These are phyloP conservation scores for Epistrophe grossulariae DNA, from an alignment of 2,888 invertebrate species.

Conservation along the genomic window DNA sequence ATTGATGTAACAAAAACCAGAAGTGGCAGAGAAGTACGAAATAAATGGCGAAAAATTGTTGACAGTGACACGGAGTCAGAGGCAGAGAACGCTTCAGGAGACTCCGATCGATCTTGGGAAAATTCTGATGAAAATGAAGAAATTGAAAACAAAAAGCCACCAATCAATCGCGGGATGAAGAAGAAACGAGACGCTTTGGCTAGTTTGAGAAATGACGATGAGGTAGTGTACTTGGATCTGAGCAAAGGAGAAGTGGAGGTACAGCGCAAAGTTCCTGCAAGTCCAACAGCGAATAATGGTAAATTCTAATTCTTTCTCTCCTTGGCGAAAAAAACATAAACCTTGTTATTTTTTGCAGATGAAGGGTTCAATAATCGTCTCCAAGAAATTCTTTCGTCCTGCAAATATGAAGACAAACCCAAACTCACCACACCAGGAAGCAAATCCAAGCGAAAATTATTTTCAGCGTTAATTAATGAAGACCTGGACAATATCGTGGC, in stretches of 20 bases:
- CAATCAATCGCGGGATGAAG: conserved; percentile 8
- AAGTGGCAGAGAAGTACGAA: conserved; percentile 73
- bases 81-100: conserved; percentile 79
- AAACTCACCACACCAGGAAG: conserved; percentile 78
- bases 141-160: conserved; percentile 47
- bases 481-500: conserved; percentile 76
- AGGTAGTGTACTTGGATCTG: conserved; percentile 81
- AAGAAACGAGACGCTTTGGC: conserved; percentile 21
- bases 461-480: conserved; percentile 80
- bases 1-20: conserved; percentile 24
- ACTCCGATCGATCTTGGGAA: conserved; percentile 77
- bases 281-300: conserved; percentile 79
- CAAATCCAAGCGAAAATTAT: conserved; percentile 80
- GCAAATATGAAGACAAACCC: conserved; percentile 78
- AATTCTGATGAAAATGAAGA: conserved; percentile 48
- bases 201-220: conserved; percentile 34
- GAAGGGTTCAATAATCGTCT: conserved; percentile 77
- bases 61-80: conserved; percentile 78
- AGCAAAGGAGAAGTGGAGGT: conserved; percentile 80
- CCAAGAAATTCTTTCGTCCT: conserved; percentile 79
- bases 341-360: conserved; percentile 72
- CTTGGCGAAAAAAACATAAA: not conserved
- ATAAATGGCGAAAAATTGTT: conserved; percentile 78
- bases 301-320: not conserved
- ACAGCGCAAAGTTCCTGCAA: conserved; percentile 74